Evolutionary conservation across 2,797 vertebrate species (phyloP), one percentile per base, ranked within the genome.

Genomic region (Microctenopoma stevenorrisi): DNA sequence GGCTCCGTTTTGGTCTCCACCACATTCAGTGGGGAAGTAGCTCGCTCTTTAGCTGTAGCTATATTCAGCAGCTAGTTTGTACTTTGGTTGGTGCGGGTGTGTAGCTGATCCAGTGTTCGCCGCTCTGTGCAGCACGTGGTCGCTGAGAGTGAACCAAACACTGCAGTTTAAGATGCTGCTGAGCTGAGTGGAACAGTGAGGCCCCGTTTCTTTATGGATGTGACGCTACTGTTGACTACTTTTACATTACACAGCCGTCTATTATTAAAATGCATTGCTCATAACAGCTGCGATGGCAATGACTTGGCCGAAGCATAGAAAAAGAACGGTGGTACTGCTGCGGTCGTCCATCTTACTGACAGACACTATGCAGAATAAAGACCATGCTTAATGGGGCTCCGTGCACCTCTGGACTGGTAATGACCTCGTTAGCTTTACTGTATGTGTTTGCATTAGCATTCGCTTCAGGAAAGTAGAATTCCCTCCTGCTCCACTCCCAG

Each of bases 351-450:
- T 84, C 76, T 59, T 53, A 50, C 54, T 78, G 68, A 58, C 68
- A 55, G 57, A 78, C 76, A 67, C 5, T 16, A 43, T 35, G 55
- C 49, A 14, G 49, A 67, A 58, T 69, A 64, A 70, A 67, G 52
- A 75, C 40, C 48, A 56, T 16, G 59, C 28, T 63, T 83, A 86
- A 84, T 72, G 64, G 60, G 26, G 46, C 71, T 81, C 54, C 22
- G 49, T 74, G 64, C 47, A 78, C 48, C 78, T 77, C 47, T 78
- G 81, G 76, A 83, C 69, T 78, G 69, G 78, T 87, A 84, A 87
- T 63, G 64, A 81, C 76, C 81, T 86, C 80, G 86, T 88, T 89
- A 84, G 77, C 76, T 77, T 25, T 51, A 44, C 70, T 64, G 58
- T 65, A 72, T 43, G 64, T 60, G 66, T 84, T 71, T 68, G 51